phyloP scores from a whole-genome alignment of 2,888 invertebrate species.

The Drosophila recens region DNA sequence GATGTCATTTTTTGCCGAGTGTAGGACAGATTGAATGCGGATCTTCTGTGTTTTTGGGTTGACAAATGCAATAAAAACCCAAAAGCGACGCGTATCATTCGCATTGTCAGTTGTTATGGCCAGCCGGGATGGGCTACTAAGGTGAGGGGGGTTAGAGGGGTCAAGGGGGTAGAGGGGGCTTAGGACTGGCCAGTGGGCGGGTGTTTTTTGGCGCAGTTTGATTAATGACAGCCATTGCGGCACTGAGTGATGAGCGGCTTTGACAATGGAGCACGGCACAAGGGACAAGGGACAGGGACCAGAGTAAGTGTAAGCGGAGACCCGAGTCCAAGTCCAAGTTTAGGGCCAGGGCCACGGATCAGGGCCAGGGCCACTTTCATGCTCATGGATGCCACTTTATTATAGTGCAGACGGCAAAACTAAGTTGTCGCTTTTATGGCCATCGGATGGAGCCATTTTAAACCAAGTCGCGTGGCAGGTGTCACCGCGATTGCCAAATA shows the following conservation, averaged over 20 bases:
- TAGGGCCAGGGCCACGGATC: conserved; percentile 28
- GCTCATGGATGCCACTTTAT: conserved; percentile 55
- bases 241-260: conserved; percentile 65
- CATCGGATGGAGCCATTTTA: conserved; percentile 46
- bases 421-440: conserved; percentile 48
- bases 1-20: too few species aligned
- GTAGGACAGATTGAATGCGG: conserved; percentile 31
- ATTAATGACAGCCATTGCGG: conserved; percentile 73
- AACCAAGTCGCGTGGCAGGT: conserved; percentile 11
- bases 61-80: conserved; percentile 76
- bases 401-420: conserved; percentile 52
- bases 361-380: conserved; percentile 42
- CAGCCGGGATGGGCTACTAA: background rate
- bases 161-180: background rate
- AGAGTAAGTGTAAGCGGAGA: conserved; percentile 9
- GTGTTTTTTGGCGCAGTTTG: conserved; percentile 68
- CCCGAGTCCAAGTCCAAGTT: conserved; percentile 25
- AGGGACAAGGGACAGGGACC: conserved; percentile 6
- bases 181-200: conserved; percentile 34
- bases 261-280: conserved; percentile 50
- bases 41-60: conserved; percentile 43
- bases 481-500: conserved; percentile 11
- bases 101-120: conserved; percentile 44
- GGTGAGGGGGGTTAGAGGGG: too few species aligned
- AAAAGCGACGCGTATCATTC: conserved; percentile 58